Percentiles rank a stretch among this genome's conserved stretches.
Conservation (phyloP, 2,113 vertebrate genomes). For the Nipponia nippon region DNA sequence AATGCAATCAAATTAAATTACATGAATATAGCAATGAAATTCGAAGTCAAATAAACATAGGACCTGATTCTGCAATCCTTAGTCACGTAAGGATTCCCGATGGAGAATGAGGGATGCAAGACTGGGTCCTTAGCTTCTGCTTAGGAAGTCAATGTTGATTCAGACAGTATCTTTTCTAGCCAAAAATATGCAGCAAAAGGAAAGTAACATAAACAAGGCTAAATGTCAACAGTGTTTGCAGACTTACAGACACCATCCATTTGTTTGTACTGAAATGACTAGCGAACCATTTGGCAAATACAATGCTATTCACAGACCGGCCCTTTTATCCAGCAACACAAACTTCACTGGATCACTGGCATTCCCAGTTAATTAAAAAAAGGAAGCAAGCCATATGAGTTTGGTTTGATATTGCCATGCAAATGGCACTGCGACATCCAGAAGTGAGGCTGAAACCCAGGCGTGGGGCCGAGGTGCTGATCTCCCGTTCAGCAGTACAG, state of each 20-base stretch:
- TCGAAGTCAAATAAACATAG: slow-evolving; percentile 6
- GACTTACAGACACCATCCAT: slow-evolving; percentile 77
- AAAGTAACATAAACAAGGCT: slow-evolving; percentile 80
- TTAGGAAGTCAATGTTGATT: slow-evolving; percentile 71
- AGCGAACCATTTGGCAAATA: slow-evolving; percentile 77
- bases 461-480: background rate
- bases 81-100: slow-evolving; percentile 39
- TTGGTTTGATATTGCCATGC: slow-evolving; percentile 47
- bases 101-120: slow-evolving; percentile 10
- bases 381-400: slow-evolving; percentile 59
- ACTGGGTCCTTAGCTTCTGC: slow-evolving; percentile 59
- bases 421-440: slow-evolving; percentile 36
- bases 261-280: slow-evolving; percentile 78
- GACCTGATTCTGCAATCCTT: slow-evolving; percentile 46
- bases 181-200: slow-evolving; percentile 75
- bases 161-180: slow-evolving; percentile 73
- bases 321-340: slow-evolving; percentile 70
- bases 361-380: slow-evolving; percentile 71
- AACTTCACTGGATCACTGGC: slow-evolving; percentile 67
- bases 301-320: slow-evolving; percentile 64
- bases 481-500: background rate
- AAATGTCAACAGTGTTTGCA: slow-evolving; percentile 79
- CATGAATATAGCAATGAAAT: background rate
- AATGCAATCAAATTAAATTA: background rate
- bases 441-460: slow-evolving; percentile 25